Percentiles rank a stretch among this genome's conserved stretches.
Evolutionary conservation across 2,797 vertebrate species (phyloP).

Genomic region (Otus scops): DNA sequence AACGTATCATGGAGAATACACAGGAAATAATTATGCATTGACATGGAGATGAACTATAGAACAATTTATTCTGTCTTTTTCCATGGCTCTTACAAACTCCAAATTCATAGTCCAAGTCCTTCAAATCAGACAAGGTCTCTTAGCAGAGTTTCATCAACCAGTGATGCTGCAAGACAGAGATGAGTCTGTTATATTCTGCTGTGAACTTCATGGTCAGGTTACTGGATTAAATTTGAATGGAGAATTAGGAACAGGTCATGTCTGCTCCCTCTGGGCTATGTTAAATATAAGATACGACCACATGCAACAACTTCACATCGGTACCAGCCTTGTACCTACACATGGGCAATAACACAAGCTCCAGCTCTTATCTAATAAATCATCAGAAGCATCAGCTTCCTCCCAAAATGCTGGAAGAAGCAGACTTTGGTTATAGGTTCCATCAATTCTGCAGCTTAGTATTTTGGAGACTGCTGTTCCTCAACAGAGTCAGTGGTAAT

Average conservation of each 20-base stretch:
- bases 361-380: neutral
- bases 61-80: neutral
- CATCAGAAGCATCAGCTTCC: neutral
- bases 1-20: neutral
- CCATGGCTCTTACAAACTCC: neutral
- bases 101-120: neutral
- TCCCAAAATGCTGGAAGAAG: neutral
- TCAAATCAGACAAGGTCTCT: neutral
- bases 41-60: neutral
- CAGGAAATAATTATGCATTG: neutral
- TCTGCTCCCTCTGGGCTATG: neutral
- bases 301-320: neutral
- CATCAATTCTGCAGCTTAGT: neutral
- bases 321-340: neutral
- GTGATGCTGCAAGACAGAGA: neutral
- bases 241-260: neutral
- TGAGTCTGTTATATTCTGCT: neutral
- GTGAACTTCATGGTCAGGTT: neutral
- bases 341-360: neutral
- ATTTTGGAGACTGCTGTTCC: neutral
- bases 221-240: neutral
- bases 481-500: neutral
- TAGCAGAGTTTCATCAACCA: neutral
- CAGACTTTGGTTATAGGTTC: neutral
- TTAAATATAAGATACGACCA: neutral